These are phyloP conservation scores for Percina caprodes DNA, from an alignment of 2,113 vertebrate genomes.

Conservation along the genomic window DNA sequence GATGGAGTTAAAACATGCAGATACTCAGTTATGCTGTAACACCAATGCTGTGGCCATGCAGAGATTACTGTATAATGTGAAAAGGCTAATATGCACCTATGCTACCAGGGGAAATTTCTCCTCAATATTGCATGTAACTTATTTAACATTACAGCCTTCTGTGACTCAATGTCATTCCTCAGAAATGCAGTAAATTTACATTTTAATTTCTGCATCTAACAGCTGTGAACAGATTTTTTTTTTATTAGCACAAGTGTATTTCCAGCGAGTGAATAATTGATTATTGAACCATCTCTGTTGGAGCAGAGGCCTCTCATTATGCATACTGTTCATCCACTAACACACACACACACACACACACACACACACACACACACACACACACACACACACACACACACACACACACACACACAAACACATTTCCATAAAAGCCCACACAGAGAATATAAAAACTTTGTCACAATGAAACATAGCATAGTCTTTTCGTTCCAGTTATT, in stretches of 20 bases:
- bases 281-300: conserved; percentile 56
- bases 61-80: neutral
- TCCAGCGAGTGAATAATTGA: conserved; percentile 62
- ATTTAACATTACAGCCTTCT: neutral
- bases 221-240: conserved; percentile 31
- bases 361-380: conserved; percentile 24
- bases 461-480: neutral
- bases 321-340: conserved; percentile 31
- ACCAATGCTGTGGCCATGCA: neutral
- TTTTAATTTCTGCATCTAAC: conserved; percentile 5
- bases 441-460: conserved; percentile 18
- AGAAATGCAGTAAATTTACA: neutral
- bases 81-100: neutral
- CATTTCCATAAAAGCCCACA: conserved; percentile 10
- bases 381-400: neutral
- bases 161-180: neutral
- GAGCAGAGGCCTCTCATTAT: conserved; percentile 50
- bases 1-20: neutral
- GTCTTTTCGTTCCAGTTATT: neutral
- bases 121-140: neutral
- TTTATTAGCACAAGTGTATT: conserved; percentile 46
- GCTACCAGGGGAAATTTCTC: neutral
- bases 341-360: conserved; percentile 26
- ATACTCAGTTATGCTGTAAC: neutral
- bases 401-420: neutral